Percentiles rank a stretch among this genome's conserved stretches.
These are phyloP conservation scores for Erythrocercus mccallii DNA, from an alignment of 2,113 vertebrate genomes.

Conservation along the genomic window DNA sequence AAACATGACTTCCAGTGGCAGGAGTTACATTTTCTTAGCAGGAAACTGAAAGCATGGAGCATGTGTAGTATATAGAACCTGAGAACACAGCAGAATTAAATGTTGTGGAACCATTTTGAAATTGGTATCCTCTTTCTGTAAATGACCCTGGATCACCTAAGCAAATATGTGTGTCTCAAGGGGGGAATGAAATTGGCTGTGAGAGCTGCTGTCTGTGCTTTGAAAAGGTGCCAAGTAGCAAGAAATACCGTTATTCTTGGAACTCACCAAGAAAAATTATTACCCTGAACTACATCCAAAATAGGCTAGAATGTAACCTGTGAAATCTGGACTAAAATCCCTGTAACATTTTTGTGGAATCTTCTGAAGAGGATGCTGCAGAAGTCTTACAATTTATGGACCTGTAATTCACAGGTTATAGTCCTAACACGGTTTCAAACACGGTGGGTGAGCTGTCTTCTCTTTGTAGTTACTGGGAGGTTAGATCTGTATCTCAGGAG, in stretches of 20 bases:
- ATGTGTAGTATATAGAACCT: background rate
- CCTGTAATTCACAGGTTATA: background rate
- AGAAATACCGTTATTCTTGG: conserved; percentile 10
- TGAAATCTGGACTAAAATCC: background rate
- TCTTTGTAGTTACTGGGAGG: conserved; percentile 3
- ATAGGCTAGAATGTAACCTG: background rate
- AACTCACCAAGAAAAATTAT: background rate
- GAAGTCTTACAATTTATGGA: background rate
- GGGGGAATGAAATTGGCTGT: background rate
- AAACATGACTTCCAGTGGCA: background rate
- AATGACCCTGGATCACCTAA: background rate
- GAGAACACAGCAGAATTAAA: background rate
- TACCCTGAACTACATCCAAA: background rate
- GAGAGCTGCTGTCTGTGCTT: background rate
- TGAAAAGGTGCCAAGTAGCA: conserved; percentile 12
- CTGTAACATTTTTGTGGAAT: background rate
- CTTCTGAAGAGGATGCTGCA: background rate
- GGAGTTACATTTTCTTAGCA: background rate
- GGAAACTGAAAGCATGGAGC: background rate
- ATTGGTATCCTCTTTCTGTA: background rate
- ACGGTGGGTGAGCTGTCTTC: background rate
- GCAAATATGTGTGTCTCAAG: background rate
- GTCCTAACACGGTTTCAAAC: background rate
- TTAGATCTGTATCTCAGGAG: conserved; percentile 2
- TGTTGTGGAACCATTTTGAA: background rate